These are phyloP conservation scores for Latrodectus geometricus DNA, from an alignment of 1,140 invertebrate genomes.

Conservation along the genomic window DNA sequence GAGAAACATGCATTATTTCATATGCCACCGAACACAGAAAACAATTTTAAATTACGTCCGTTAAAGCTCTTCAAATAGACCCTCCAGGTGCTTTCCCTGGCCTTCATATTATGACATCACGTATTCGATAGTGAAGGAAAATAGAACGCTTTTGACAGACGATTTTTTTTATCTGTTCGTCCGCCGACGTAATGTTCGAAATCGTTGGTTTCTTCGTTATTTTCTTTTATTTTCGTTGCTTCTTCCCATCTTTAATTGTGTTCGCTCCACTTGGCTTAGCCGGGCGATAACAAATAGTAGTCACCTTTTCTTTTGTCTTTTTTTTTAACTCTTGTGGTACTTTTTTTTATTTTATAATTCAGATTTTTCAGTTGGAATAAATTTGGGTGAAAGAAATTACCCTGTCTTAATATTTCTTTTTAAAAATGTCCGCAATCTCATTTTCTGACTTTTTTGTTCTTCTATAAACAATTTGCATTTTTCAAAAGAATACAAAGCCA, in stretches of 20 bases:
- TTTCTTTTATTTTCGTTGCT: neutral
- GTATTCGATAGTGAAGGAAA: slow-evolving; percentile 31
- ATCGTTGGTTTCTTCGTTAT: slow-evolving; percentile 29
- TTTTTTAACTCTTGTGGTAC: neutral
- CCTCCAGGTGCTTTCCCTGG: slow-evolving; percentile 5
- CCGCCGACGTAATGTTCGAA: slow-evolving; percentile 12
- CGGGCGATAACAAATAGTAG: slow-evolving; percentile 24
- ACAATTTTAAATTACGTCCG: slow-evolving; percentile 28
- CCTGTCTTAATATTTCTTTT: neutral
- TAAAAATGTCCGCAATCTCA: neutral
- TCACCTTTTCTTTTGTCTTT: slow-evolving; percentile 12
- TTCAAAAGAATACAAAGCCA: too few relatives aligned
- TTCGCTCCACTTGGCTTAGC: slow-evolving; percentile 49
- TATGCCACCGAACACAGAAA: slow-evolving; percentile 53
- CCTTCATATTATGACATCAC: slow-evolving; percentile 37
- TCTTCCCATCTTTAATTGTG: slow-evolving; percentile 18
- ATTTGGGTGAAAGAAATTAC: slow-evolving; percentile 24
- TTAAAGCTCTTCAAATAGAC: slow-evolving; percentile 17
- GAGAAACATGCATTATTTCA: slow-evolving; percentile 39
- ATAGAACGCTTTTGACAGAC: slow-evolving; percentile 37
- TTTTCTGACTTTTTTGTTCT: too few relatives aligned
- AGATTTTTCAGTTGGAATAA: slow-evolving; percentile 16
- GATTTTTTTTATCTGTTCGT: slow-evolving; percentile 33
- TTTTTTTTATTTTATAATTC: neutral
- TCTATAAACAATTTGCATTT: too few relatives aligned